phyloP scores from a whole-genome alignment of 1,140 invertebrate species.

The Panagrolaimus sp. region DNA sequence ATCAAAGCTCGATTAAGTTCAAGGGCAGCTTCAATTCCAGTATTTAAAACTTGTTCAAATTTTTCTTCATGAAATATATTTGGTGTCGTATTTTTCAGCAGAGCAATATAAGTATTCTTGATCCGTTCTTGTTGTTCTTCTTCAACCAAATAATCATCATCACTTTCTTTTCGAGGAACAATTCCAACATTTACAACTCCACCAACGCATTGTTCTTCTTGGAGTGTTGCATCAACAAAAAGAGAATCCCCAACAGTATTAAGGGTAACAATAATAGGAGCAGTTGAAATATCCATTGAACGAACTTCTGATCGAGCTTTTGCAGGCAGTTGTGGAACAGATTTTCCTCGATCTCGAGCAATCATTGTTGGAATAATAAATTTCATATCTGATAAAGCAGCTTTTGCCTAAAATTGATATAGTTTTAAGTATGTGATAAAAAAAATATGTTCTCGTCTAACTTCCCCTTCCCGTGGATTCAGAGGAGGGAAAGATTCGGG shows the following conservation, averaged over 20 bases:
- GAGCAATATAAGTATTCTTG: not conserved
- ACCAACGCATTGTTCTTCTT: slow-evolving; percentile 8
- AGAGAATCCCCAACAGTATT: not conserved
- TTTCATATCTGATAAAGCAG: slow-evolving; percentile 7
- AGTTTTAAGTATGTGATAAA: no score
- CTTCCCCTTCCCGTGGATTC: no score
- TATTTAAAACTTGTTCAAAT: not conserved
- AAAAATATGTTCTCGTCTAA: no score
- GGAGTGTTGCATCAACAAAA: not conserved
- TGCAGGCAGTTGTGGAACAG: not conserved
- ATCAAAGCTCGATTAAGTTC: slow-evolving; percentile 4
- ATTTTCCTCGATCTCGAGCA: slow-evolving; percentile 5
- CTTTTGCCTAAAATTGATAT: no score
- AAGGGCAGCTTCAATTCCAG: not conserved
- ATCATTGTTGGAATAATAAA: slow-evolving; percentile 2
- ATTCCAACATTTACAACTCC: slow-evolving; percentile 6
- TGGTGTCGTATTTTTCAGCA: slow-evolving; percentile 2
- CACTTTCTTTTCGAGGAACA: not conserved
- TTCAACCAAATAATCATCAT: not conserved
- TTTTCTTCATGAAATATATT: not conserved
- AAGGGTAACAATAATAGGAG: not conserved
- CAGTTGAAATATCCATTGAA: not conserved
- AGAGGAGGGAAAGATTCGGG: no score
- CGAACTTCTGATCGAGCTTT: slow-evolving; percentile 7
- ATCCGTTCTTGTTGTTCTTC: not conserved